Evolutionary conservation across 1,140 invertebrate genomes (phyloP), one percentile per base, ranked within the genome.

Genomic region (Drosophila nasuta): DNA sequence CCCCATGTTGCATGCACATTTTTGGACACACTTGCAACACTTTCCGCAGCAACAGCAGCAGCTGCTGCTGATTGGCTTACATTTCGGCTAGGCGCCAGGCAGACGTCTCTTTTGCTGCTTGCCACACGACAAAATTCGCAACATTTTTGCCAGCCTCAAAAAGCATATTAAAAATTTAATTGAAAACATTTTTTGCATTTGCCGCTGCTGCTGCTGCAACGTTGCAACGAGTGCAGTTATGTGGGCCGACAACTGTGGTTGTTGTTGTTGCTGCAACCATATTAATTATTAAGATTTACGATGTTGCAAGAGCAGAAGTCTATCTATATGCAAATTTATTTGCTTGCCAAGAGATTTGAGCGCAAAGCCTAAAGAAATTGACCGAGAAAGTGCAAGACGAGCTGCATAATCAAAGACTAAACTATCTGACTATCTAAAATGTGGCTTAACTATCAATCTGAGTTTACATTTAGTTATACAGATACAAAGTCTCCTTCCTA

Each of bases 211-310:
- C 33, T 43, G 11, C 5, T 43, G 41, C 41, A 43, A 43, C 11
- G 3, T 38, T 60, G 60, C 68, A 68, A 69, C 15, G 15, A 38
- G 25, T 59, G 54, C 65, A 68, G 57, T 62, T 54, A 54, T 70
- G 68, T 52, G 64, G 49, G 49, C 58, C 46, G 20, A 10, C 17
- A 38, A 11, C 6, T 38, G 35, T 13, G 69, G 41, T 35, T 63
- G 73, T 57, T 48, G 43, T 49, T 49, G 48, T 30, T 51, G 49
- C 71, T 49, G 67, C 77, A 58, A 5, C 57, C 41, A 57, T 85
- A 85, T 85, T 85, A 85, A 85, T 85, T 85, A 85, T 85, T 81
- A 71, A 77, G 81, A 85, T 85, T 85, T 85, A 85, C 78, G 77
- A 45, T 67, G 65, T 65, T 38, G 69, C 63, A 57, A 45, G 38